These are phyloP conservation scores for Pristionchus pacificus DNA, from an alignment of 1,140 invertebrate species.

Conservation along the genomic window DNA sequence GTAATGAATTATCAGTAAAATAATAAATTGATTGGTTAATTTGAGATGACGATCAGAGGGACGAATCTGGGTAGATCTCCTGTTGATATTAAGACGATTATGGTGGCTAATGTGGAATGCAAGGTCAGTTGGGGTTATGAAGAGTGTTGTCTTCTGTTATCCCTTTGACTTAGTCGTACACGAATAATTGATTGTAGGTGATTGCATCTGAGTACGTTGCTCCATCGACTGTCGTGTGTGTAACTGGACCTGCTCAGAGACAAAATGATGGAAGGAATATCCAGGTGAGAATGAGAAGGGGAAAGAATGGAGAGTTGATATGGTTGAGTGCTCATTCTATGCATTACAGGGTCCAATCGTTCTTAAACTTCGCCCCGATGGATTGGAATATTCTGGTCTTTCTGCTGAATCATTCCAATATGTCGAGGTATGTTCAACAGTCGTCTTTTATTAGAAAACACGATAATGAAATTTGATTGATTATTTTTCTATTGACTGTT, in stretches of 20 bases:
- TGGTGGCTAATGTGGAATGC: conserved; percentile 83
- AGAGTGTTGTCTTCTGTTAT: no score
- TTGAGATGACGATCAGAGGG: conserved; percentile 84
- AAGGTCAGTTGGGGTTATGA: no score
- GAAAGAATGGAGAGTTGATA: background rate
- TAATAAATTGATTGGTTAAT: background rate
- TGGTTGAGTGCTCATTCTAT: conserved; percentile 69
- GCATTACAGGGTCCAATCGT: conserved; percentile 68
- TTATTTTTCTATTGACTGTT: no score
- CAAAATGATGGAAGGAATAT: background rate
- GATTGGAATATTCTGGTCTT: conserved; percentile 40
- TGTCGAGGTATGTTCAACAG: conserved; percentile 37
- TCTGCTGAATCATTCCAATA: conserved; percentile 50
- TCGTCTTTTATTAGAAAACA: conserved; percentile 27
- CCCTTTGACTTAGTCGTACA: no score
- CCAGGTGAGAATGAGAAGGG: background rate
- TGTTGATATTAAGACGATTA: conserved; percentile 82
- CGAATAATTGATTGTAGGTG: no score
- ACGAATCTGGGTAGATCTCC: conserved; percentile 75
- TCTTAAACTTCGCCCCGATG: conserved; percentile 32
- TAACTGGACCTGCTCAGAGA: background rate
- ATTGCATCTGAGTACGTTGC: background rate
- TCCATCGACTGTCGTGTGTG: background rate
- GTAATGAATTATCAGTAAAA: background rate
- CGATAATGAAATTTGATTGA: background rate